These are phyloP conservation scores for Gordius sp. DNA, from an alignment of 2,888 invertebrate genomes.

Conservation along the genomic window DNA sequence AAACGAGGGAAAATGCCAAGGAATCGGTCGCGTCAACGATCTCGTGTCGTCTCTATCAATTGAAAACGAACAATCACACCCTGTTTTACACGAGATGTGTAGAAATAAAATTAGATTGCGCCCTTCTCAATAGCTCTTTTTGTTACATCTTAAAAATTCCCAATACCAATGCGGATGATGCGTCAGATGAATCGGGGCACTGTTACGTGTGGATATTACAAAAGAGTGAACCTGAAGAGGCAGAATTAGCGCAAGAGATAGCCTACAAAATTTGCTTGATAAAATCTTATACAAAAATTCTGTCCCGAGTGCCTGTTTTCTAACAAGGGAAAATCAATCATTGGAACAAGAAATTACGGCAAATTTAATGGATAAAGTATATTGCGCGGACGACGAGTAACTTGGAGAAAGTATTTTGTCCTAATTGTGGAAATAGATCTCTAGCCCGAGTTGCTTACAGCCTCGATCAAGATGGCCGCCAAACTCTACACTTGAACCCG, in stretches of 20 bases:
- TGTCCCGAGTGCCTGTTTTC: no score
- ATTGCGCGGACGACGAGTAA: background rate
- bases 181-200: conserved; percentile 52
- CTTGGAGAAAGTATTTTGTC: background rate
- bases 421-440: background rate
- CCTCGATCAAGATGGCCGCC: background rate
- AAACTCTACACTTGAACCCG: background rate
- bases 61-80: conserved; percentile 67
- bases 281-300: no score
- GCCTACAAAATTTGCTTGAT: conserved; percentile 58
- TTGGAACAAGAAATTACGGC: no score
- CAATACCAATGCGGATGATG: no score
- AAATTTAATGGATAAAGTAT: no score
- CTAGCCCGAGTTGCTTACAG: conserved; percentile 4
- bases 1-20: no score
- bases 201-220: conserved; percentile 84
- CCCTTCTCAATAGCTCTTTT: conserved; percentile 65
- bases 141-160: no score
- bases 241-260: conserved; percentile 57
- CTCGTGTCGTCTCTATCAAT: conserved; percentile 61
- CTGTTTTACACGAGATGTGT: conserved; percentile 67
- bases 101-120: conserved; percentile 40
- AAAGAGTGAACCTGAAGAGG: conserved; percentile 55
- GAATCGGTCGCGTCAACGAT: conserved; percentile 23
- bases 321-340: no score